A percentile compares a stretch with the other conserved stretches of the same genome.
Evolutionary conservation across 2,797 vertebrate genomes (phyloP).

Genomic region (Chaetophractus vellerosus): DNA sequence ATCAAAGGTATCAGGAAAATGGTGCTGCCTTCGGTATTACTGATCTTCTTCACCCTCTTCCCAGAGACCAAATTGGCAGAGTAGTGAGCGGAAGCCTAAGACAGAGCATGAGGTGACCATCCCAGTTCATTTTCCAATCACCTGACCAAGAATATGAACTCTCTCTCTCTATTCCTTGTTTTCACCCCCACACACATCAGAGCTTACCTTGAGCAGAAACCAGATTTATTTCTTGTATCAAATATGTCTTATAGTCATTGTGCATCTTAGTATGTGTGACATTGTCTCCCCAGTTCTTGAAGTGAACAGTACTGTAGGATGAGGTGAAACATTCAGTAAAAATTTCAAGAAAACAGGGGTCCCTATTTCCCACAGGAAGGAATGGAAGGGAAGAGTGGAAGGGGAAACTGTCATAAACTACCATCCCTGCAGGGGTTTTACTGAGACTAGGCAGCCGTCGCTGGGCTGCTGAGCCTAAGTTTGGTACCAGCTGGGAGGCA

Average conservation of each 20-base stretch:
- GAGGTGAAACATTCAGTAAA: neutral
- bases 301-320: neutral
- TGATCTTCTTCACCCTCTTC: neutral
- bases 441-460: fast-evolving
- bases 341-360: neutral
- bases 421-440: neutral
- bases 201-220: neutral
- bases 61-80: neutral
- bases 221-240: neutral
- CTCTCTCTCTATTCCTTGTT: neutral
- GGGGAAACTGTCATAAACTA: neutral
- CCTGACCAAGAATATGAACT: neutral
- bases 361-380: neutral
- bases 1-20: neutral
- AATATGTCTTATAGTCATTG: no score
- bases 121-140: neutral
- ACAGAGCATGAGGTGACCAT: neutral
- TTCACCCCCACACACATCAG: neutral
- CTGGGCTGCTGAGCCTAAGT: no score
- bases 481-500: neutral
- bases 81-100: neutral
- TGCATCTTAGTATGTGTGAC: neutral
- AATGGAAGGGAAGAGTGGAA: neutral
- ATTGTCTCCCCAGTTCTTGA: neutral
- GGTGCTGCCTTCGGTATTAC: neutral